A percentile compares a stretch with the other conserved stretches of the same genome.
Conservation (phyloP, 2,797 vertebrate species). For the Chelonia mydas region DNA sequence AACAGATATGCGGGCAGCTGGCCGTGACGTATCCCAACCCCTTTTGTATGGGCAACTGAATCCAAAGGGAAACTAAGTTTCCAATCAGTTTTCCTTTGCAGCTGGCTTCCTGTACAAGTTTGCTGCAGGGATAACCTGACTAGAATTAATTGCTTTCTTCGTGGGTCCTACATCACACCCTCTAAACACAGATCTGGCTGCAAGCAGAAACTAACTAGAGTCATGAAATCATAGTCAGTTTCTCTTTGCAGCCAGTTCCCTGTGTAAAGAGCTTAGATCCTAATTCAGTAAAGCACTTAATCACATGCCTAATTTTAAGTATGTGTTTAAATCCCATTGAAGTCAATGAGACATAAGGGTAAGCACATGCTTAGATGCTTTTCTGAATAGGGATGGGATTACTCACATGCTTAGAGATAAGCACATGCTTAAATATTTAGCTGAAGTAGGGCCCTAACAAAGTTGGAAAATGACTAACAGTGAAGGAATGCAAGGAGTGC, state of each 20-base stretch:
- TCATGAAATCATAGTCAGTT: slow-evolving; percentile 32
- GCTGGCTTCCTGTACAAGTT: background rate
- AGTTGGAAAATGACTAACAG: background rate
- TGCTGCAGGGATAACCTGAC: slow-evolving; percentile 16
- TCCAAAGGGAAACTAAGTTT: background rate
- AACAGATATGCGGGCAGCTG: background rate
- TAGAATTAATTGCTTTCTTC: slow-evolving; percentile 49
- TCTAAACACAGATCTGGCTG: slow-evolving; percentile 42
- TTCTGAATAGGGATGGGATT: background rate
- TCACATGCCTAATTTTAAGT: slow-evolving; percentile 67
- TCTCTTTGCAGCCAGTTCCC: slow-evolving; percentile 46
- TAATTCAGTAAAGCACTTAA: slow-evolving; percentile 60
- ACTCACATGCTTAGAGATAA: slow-evolving; percentile 46
- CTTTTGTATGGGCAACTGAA: background rate
- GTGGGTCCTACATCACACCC: background rate
- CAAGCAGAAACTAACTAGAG: background rate
- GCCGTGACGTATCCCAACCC: background rate
- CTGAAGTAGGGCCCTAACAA: background rate
- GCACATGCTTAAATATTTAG: slow-evolving; percentile 21
- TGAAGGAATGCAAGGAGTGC: slow-evolving; percentile 12
- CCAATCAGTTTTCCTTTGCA: slow-evolving; percentile 27
- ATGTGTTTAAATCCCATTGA: slow-evolving; percentile 59
- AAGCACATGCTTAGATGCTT: slow-evolving; percentile 54
- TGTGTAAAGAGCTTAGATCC: slow-evolving; percentile 48
- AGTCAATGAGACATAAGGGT: slow-evolving; percentile 38